Evolutionary conservation across 2,797 vertebrate species (phyloP).

Genomic region (Podargus strigoides): DNA sequence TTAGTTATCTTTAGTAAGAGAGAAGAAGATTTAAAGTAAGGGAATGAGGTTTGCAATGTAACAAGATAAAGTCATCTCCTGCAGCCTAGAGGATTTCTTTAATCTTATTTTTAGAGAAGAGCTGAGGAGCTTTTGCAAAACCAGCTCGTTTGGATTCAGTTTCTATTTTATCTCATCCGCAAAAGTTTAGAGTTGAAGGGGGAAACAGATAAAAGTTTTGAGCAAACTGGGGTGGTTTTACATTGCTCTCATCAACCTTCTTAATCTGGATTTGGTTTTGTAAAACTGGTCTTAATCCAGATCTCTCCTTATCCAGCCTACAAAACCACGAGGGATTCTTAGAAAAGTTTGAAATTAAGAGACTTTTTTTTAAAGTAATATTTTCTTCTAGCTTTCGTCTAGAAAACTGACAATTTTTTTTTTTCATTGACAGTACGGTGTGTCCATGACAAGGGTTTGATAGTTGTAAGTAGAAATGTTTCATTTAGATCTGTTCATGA

Average conservation of each 20-base stretch:
- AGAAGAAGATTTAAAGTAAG: constrained; percentile 68
- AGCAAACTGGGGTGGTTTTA: constrained; percentile 48
- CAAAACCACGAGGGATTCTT: neutral
- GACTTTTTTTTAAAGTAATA: neutral
- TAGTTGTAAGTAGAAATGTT: neutral
- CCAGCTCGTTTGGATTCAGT: constrained; percentile 52
- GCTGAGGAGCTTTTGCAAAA: constrained; percentile 63
- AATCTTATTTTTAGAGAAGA: constrained; percentile 64
- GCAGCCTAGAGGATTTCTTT: constrained; percentile 63
- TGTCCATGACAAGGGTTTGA: neutral
- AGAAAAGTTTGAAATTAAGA: neutral
- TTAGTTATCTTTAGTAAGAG: constrained; percentile 69
- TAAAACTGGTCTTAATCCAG: constrained; percentile 22
- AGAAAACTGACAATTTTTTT: neutral
- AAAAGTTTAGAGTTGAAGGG: constrained; percentile 42
- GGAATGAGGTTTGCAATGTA: constrained; percentile 63
- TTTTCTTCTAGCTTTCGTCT: neutral
- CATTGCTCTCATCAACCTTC: constrained; percentile 29
- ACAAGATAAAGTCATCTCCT: constrained; percentile 64
- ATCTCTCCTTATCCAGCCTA: neutral
- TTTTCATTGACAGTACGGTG: neutral
- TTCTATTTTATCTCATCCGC: constrained; percentile 51
- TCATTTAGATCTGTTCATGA: neutral
- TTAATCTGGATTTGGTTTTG: constrained; percentile 48
- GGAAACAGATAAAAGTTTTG: constrained; percentile 65